Conservation (phyloP, 2,797 vertebrate species). For the Triplophysa bombifrons region DNA sequence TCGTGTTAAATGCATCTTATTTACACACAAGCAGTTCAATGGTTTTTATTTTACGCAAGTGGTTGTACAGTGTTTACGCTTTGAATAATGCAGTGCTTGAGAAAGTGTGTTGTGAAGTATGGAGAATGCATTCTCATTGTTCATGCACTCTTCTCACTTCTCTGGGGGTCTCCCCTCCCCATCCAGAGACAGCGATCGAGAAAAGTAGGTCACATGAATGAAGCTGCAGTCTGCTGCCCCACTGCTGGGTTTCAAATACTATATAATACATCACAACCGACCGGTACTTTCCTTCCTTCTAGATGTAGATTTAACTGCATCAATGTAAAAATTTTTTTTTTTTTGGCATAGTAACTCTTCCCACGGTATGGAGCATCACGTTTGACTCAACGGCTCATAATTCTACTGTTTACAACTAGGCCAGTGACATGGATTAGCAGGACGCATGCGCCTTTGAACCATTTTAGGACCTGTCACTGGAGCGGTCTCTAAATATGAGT, state of each 20-base stretch:
- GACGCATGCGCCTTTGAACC: constrained; percentile 53
- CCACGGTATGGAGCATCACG: neutral
- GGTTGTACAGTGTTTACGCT: neutral
- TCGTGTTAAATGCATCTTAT: too few relatives aligned
- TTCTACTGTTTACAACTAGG: constrained; percentile 36
- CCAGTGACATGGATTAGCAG: constrained; percentile 67
- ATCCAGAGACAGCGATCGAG: constrained; percentile 54
- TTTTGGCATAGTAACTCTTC: neutral
- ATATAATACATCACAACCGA: constrained; percentile 33
- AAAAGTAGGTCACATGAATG: constrained; percentile 79
- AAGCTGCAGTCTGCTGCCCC: constrained; percentile 63
- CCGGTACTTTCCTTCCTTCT: constrained; percentile 49
- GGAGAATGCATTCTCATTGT: constrained; percentile 54
- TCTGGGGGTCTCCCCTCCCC: constrained; percentile 66
- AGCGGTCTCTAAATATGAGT: constrained; percentile 54
- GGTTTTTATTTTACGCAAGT: too few relatives aligned
- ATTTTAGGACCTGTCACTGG: constrained; percentile 63
- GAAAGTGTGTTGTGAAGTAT: constrained; percentile 31
- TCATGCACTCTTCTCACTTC: constrained; percentile 62
- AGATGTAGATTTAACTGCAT: neutral
- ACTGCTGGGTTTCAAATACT: constrained; percentile 48
- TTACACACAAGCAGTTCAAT: too few relatives aligned
- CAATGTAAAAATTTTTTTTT: constrained; percentile 39
- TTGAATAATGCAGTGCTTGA: constrained; percentile 10
- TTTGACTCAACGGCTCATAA: constrained; percentile 9